A percentile compares a stretch with the other conserved stretches of the same genome.
These are phyloP conservation scores for Radopholus similis DNA, from an alignment of 1,140 invertebrate species.

Conservation along the genomic window DNA sequence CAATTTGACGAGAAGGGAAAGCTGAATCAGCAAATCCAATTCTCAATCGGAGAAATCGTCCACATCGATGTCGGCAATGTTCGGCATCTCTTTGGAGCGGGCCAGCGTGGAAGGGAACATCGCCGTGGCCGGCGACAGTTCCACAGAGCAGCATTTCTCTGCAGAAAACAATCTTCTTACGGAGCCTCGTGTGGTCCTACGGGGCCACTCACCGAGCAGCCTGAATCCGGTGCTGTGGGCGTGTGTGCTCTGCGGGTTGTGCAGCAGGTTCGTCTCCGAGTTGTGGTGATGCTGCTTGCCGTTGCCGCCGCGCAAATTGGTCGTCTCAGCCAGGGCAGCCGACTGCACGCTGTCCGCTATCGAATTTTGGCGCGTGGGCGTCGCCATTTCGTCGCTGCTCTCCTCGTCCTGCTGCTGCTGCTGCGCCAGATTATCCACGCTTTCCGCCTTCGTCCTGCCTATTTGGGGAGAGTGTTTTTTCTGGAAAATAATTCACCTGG, in stretches of 20 bases:
- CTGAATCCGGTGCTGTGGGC: neutral
- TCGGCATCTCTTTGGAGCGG: slow-evolving; percentile 17
- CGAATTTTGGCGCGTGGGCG: neutral
- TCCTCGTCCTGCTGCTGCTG: neutral
- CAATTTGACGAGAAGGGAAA: too few relatives aligned
- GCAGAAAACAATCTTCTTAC: neutral
- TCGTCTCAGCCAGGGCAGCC: neutral
- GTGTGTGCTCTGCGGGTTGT: too few relatives aligned
- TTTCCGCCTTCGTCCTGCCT: neutral
- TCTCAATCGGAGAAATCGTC: too few relatives aligned
- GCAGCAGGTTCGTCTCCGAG: neutral
- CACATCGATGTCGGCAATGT: neutral
- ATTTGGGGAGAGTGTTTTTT: too few relatives aligned
- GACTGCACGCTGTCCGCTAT: neutral
- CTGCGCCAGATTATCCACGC: neutral
- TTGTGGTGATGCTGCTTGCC: neutral
- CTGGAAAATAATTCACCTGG: too few relatives aligned
- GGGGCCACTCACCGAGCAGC: neutral
- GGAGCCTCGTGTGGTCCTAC: too few relatives aligned
- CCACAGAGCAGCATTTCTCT: slow-evolving; percentile 26
- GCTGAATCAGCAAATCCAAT: too few relatives aligned
- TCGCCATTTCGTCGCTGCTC: neutral
- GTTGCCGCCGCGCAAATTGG: neutral
- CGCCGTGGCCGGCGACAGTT: slow-evolving; percentile 10
- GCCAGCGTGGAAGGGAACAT: slow-evolving; percentile 13